Evolutionary conservation across 2,888 invertebrate species (phyloP), one percentile per base, ranked within the genome.

Genomic region (Trissolcus japonicus): DNA sequence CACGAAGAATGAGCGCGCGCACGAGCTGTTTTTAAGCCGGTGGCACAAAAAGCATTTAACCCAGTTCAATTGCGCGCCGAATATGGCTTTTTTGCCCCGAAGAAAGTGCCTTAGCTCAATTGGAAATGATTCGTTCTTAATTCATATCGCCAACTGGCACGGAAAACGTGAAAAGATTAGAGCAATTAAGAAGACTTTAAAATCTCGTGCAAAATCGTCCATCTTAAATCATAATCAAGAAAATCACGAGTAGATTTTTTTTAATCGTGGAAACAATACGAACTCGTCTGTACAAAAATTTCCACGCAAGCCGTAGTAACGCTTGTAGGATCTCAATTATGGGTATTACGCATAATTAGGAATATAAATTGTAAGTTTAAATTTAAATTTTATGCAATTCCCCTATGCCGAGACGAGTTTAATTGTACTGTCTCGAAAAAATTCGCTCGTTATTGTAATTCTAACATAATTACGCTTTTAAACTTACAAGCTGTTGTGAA

Each of bases 121-220:
- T 68, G 68, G 56, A 69, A 61, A 69, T 62, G 59, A 69, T 69
- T 59, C 55, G 17, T 19, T 43, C 40, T 55, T 69, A 69, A 69
- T 55, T 53, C 68, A 48, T 19, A 21, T 54, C 17, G 48, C 41
- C 35, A 16, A 41, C 14, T 9, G 21, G 71, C 14, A 43, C 35
- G 63, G 51, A 62, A 71, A 71, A 62, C 25, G 21, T 43, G 51
- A 71, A 71, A 62, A 56, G 69, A 62, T 51, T 9, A 19, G 25
- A 62, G 50, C 56, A 69, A 69, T 71, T 63, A 63, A 59, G 53
- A 21, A 63, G 59, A 63, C 53, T 48, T 51, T 63, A 63, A 71
- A 53, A 59, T 13, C 29, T 19, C 17, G 1, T 9, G 35, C 35
- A 59, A 62, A 56, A 56, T 56, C 46, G 29, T 14, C 25, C 53